Conservation (phyloP, 2,113 vertebrate species). For the Platanista minor region DNA sequence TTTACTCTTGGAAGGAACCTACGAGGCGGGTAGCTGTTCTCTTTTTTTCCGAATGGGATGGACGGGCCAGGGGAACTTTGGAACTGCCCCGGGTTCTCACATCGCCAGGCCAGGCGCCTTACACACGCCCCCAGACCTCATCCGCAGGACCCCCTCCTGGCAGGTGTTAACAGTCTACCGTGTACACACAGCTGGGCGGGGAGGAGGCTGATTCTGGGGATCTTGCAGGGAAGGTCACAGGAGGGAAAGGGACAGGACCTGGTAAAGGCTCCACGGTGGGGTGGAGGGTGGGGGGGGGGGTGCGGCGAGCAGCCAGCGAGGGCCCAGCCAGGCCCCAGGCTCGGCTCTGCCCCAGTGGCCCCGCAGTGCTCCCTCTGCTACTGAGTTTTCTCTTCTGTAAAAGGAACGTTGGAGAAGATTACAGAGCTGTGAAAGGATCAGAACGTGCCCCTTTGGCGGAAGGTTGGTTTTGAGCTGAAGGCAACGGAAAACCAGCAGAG, state of each 20-base stretch:
- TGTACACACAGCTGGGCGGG: too few species aligned
- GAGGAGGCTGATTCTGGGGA: too few species aligned
- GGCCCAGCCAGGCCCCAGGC: rapidly evolving
- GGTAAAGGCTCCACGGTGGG: rapidly evolving
- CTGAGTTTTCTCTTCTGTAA: neutral
- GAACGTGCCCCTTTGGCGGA: neutral
- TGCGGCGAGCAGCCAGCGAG: neutral
- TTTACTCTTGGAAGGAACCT: neutral
- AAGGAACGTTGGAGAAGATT: neutral
- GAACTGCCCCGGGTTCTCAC: too few species aligned
- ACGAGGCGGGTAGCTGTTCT: neutral
- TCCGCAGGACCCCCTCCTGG: neutral
- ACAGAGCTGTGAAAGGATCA: neutral
- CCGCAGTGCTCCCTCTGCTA: rapidly evolving
- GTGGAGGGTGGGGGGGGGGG: too few species aligned
- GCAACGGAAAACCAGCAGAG: neutral
- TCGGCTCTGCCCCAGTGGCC: neutral
- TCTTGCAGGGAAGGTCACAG: neutral
- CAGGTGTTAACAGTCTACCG: neutral
- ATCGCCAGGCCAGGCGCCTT: too few species aligned
- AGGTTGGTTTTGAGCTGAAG: neutral
- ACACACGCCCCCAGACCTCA: neutral
- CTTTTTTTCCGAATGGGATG: neutral
- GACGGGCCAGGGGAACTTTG: neutral
- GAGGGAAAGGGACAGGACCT: neutral